Conservation (phyloP, 2,113 vertebrate species). For the Trematomus loennbergii region DNA sequence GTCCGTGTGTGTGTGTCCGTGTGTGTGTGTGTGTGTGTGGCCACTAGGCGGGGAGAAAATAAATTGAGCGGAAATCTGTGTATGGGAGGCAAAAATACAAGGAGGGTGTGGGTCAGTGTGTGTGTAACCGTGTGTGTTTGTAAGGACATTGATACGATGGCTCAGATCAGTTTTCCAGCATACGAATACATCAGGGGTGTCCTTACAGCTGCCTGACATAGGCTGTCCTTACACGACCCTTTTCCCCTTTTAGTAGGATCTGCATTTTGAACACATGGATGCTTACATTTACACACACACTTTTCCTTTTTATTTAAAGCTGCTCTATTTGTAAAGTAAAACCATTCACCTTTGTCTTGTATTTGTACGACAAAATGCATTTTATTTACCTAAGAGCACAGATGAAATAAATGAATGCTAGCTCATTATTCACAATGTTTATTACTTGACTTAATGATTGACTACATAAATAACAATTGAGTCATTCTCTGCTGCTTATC, state of each 20-base stretch:
- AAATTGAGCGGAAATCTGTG: constrained; percentile 32
- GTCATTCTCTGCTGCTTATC: background rate
- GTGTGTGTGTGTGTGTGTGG: constrained; percentile 14
- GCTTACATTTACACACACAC: background rate
- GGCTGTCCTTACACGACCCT: constrained; percentile 6
- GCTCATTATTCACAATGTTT: constrained; percentile 35
- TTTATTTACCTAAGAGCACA: constrained; percentile 9
- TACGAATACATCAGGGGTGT: constrained; percentile 43
- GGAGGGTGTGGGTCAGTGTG: constrained; percentile 17
- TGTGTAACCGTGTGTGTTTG: constrained; percentile 5
- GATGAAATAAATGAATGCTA: constrained; percentile 31
- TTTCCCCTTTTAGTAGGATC: background rate
- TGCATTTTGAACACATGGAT: background rate
- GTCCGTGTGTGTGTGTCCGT: constrained; percentile 53
- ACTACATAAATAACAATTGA: constrained; percentile 12
- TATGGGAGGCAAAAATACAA: constrained; percentile 30
- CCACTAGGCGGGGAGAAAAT: constrained; percentile 27
- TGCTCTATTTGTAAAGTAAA: constrained; percentile 2
- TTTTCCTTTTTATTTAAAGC: background rate
- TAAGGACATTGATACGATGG: constrained; percentile 10
- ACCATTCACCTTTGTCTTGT: constrained; percentile 19
- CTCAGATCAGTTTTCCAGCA: constrained; percentile 30
- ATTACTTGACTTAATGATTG: constrained; percentile 32
- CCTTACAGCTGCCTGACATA: constrained; percentile 34
- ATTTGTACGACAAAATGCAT: constrained; percentile 28